These are phyloP conservation scores for Andricus quercusramuli DNA, from an alignment of 2,888 invertebrate species.

Conservation along the genomic window DNA sequence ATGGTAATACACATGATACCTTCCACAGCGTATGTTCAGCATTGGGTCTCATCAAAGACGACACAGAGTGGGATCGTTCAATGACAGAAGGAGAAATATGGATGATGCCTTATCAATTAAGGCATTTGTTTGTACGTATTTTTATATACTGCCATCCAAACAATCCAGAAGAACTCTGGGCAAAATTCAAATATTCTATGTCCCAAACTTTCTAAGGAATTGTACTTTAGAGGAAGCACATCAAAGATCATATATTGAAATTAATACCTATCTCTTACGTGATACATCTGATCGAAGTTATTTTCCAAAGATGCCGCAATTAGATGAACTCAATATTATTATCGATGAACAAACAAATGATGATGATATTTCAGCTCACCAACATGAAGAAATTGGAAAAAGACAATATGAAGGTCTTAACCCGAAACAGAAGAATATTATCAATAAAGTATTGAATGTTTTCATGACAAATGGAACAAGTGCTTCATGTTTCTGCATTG, in stretches of 20 bases:
- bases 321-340: not conserved
- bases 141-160: conserved; percentile 58
- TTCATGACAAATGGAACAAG: not conserved
- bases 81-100: conserved; percentile 44
- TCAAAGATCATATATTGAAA: conserved; percentile 26
- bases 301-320: not conserved
- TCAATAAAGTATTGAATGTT: not conserved
- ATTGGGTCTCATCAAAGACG: not conserved
- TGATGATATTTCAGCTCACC: not conserved
- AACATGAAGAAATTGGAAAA: not conserved
- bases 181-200: conserved; percentile 53
- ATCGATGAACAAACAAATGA: no score
- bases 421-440: not conserved
- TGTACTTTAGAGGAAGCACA: not conserved
- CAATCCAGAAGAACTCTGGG: conserved; percentile 45
- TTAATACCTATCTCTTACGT: not conserved
- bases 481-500: conserved; percentile 54
- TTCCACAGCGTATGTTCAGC: conserved; percentile 16
- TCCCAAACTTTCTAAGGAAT: conserved; percentile 50
- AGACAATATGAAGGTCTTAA: conserved; percentile 42
- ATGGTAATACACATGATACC: conserved; percentile 25
- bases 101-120: conserved; percentile 50
- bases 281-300: not conserved
- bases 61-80: conserved; percentile 46
- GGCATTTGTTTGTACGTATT: conserved; percentile 67